A percentile compares a stretch with the other conserved stretches of the same genome.
Conservation (phyloP, 1,140 invertebrate species). For the Drosophila tristis region DNA sequence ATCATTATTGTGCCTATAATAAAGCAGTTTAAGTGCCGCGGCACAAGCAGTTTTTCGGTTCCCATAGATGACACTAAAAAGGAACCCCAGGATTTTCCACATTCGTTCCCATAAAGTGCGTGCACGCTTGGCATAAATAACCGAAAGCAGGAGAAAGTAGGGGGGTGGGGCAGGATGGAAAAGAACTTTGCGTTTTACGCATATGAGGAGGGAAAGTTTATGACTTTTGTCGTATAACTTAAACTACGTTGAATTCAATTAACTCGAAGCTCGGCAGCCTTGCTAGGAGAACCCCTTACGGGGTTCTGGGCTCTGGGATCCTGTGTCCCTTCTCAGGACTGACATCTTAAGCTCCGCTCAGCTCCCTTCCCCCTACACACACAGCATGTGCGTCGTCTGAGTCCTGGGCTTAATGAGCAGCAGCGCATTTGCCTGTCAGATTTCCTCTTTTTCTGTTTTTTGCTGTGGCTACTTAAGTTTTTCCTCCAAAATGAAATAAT, state of each 20-base stretch:
- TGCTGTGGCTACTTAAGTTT: conserved; percentile 10
- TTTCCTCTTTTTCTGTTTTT: conserved; percentile 14
- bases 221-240: conserved; percentile 67
- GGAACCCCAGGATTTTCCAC: not conserved
- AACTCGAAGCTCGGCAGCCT: conserved; percentile 53
- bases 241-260: conserved; percentile 69
- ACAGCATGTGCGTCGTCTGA: not conserved
- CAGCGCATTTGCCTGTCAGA: conserved; percentile 47
- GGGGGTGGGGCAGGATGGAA: not conserved
- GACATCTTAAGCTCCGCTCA: conserved; percentile 39
- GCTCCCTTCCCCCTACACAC: not conserved
- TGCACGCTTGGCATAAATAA: conserved; percentile 57
- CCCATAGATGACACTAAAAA: conserved; percentile 56
- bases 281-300: conserved; percentile 4
- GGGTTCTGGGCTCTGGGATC: conserved; percentile 25
- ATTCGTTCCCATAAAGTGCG: conserved; percentile 41
- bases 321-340: conserved; percentile 23
- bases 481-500: conserved; percentile 2
- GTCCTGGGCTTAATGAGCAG: conserved; percentile 41
- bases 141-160: conserved; percentile 3
- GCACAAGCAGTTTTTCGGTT: conserved; percentile 48
- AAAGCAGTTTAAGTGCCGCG: conserved; percentile 59
- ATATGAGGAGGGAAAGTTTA: conserved; percentile 61
- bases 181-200: conserved; percentile 57
- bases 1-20: conserved; percentile 27